phyloP scores from a whole-genome alignment of 2,888 invertebrate genomes.

The Diogma glabrata region DNA sequence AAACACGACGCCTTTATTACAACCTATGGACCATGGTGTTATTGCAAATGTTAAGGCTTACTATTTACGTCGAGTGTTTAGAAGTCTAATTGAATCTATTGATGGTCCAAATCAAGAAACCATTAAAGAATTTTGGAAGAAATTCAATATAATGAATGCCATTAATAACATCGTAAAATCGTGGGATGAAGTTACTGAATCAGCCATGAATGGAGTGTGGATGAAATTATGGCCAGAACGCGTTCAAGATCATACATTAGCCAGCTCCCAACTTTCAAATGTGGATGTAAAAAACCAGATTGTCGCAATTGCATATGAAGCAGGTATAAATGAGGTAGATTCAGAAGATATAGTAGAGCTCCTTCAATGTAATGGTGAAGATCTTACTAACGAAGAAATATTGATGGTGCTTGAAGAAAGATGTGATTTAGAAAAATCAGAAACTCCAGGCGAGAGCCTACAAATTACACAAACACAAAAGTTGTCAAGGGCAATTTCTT shows the following conservation, averaged over 20 bases:
- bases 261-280: background rate
- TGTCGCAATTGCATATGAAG: too few relatives aligned
- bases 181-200: background rate
- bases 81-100: background rate
- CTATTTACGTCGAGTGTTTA: background rate
- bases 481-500: conserved; percentile 9
- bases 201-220: conserved; percentile 6
- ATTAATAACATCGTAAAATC: background rate
- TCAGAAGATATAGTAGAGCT: background rate
- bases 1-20: background rate
- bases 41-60: background rate
- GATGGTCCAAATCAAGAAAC: conserved; percentile 5
- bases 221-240: conserved; percentile 1
- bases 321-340: too few relatives aligned
- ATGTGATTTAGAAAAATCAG: background rate
- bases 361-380: background rate
- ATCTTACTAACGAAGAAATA: conserved; percentile 4
- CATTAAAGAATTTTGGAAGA: too few relatives aligned
- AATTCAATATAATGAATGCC: background rate
- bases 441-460: too few relatives aligned
- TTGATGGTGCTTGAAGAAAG: background rate
- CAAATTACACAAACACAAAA: too few relatives aligned
- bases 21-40: conserved; percentile 2
- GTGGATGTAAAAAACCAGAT: background rate
- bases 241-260: background rate